phyloP scores from a whole-genome alignment of 1,140 invertebrate genomes.

The Atta cephalotes region DNA sequence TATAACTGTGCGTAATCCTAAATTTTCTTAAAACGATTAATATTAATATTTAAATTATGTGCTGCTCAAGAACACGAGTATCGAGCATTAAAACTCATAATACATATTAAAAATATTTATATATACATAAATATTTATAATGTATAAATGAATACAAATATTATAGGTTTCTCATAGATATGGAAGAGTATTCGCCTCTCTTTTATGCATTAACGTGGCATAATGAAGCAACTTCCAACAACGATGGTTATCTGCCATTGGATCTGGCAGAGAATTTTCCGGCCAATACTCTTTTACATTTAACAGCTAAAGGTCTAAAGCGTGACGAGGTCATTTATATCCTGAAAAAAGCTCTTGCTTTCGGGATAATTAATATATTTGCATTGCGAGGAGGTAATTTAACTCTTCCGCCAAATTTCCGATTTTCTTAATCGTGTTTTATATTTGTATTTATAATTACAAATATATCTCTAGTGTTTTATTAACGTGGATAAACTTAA shows the following conservation, averaged over 20 bases:
- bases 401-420: neutral
- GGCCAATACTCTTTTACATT: conserved; percentile 75
- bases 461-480: too few relatives aligned
- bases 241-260: conserved; percentile 58
- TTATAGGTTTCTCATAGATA: conserved; percentile 72
- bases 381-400: conserved; percentile 81
- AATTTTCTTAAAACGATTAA: too few relatives aligned
- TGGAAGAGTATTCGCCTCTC: conserved; percentile 69
- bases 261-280: conserved; percentile 66
- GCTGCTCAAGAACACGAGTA: too few relatives aligned
- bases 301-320: conserved; percentile 67
- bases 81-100: too few relatives aligned
- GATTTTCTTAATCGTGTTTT: neutral
- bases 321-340: conserved; percentile 59
- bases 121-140: neutral
- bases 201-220: conserved; percentile 80
- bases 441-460: too few relatives aligned
- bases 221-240: conserved; percentile 14
- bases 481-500: too few relatives aligned
- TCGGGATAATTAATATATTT: conserved; percentile 77
- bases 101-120: neutral
- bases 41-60: too few relatives aligned
- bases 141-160: neutral
- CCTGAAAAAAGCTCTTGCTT: conserved; percentile 63
- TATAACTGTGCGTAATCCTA: neutral